These are phyloP conservation scores for Urocitellus parryii DNA, from an alignment of 2,113 vertebrate genomes.

Conservation along the genomic window DNA sequence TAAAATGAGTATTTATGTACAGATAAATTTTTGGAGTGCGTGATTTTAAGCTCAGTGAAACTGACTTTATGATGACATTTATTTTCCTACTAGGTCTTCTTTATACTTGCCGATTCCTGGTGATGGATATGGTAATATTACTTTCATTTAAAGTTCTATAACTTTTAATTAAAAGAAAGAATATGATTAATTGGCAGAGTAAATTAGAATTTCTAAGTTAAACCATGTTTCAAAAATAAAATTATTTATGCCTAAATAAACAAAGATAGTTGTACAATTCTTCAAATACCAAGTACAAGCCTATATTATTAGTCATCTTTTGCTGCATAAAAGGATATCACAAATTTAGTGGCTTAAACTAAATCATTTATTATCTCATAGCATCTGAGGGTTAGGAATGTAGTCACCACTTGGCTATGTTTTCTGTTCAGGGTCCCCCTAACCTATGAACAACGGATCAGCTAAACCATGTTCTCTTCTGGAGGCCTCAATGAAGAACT, in stretches of 20 bases:
- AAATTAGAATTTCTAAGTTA: background rate
- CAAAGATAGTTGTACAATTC: background rate
- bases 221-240: background rate
- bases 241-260: background rate
- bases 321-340: background rate
- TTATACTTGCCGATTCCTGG: background rate
- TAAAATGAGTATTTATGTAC: background rate
- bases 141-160: background rate
- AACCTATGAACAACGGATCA: background rate
- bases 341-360: background rate
- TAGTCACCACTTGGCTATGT: background rate
- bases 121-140: background rate
- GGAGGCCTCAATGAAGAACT: background rate
- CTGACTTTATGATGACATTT: background rate
- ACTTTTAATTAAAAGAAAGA: background rate
- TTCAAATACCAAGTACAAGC: background rate
- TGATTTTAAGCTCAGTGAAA: background rate
- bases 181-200: background rate
- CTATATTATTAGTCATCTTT: background rate
- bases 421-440: background rate
- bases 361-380: background rate
- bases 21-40: background rate
- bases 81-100: background rate
- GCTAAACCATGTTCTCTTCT: background rate
- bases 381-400: background rate